phyloP scores from a whole-genome alignment of 1,140 invertebrate genomes.

The Drosophila nigromelanica region DNA sequence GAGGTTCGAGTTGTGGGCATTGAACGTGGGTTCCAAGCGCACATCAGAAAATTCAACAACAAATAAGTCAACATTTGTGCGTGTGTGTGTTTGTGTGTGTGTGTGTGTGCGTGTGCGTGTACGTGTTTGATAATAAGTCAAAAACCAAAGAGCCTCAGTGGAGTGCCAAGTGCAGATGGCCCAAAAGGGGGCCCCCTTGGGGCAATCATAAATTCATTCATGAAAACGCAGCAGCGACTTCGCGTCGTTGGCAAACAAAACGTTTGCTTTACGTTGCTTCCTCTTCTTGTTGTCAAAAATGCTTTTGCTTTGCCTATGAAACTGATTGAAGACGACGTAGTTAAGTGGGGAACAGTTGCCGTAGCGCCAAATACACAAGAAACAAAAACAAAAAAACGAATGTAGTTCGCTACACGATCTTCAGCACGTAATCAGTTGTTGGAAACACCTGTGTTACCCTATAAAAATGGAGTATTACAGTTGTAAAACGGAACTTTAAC shows the following conservation, averaged over 20 bases:
- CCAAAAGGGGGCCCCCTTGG: slow-evolving; percentile 1
- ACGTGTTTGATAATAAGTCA: slow-evolving; percentile 48
- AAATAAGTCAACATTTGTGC: slow-evolving; percentile 32
- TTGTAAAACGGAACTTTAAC: too few species aligned
- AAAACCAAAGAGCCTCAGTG: slow-evolving; percentile 32
- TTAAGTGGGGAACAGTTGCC: slow-evolving; percentile 14
- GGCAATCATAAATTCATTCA: slow-evolving; percentile 77
- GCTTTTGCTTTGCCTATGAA: slow-evolving; percentile 25
- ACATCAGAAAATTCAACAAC: slow-evolving; percentile 43
- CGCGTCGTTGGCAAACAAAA: slow-evolving; percentile 3
- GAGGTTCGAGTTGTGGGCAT: neutral
- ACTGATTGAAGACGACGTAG: slow-evolving; percentile 22
- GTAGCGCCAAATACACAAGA: neutral
- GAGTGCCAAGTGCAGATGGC: neutral
- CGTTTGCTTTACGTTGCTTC: neutral
- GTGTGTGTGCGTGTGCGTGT: slow-evolving; percentile 19
- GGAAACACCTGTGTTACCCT: neutral
- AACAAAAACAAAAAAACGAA: slow-evolving; percentile 6
- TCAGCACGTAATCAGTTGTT: slow-evolving; percentile 19
- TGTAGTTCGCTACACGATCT: slow-evolving; percentile 5
- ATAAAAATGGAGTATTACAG: neutral
- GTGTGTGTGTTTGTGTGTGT: slow-evolving; percentile 6
- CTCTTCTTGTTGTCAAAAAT: slow-evolving; percentile 23
- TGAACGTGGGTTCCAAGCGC: slow-evolving; percentile 18
- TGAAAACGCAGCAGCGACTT: slow-evolving; percentile 51